These are phyloP conservation scores for Glaucidium brasilianum DNA, from an alignment of 2,113 vertebrate species.

Conservation along the genomic window DNA sequence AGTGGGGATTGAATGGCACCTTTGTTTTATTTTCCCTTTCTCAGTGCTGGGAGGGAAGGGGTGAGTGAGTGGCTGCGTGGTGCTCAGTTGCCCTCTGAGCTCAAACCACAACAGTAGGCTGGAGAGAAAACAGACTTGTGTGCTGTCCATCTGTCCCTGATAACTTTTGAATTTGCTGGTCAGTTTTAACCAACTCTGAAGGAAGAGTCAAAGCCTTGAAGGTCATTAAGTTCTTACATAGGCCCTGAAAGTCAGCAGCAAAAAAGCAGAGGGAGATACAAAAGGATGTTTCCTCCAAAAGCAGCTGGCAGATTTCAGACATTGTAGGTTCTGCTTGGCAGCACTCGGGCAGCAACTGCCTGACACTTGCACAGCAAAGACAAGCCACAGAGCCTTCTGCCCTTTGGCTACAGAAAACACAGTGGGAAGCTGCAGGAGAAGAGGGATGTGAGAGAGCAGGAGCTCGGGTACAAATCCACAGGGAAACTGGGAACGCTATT, in stretches of 20 bases:
- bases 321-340: background rate
- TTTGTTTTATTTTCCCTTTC: too few relatives aligned
- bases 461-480: background rate
- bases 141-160: background rate
- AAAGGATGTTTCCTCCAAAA: background rate
- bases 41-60: too few relatives aligned
- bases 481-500: background rate
- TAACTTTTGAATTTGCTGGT: background rate
- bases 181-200: background rate
- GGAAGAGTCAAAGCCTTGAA: background rate
- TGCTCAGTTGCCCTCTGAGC: too few relatives aligned
- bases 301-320: fast-evolving
- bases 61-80: too few relatives aligned
- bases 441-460: background rate
- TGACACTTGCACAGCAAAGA: background rate
- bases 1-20: too few relatives aligned
- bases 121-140: background rate
- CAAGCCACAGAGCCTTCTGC: too few relatives aligned
- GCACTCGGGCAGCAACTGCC: fast-evolving
- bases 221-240: background rate
- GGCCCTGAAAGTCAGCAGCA: background rate
- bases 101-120: background rate
- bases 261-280: background rate
- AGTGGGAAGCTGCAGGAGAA: background rate
- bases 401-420: background rate